phyloP scores from a whole-genome alignment of 1,140 invertebrate species.

The Caenorhabditis brenneri region DNA sequence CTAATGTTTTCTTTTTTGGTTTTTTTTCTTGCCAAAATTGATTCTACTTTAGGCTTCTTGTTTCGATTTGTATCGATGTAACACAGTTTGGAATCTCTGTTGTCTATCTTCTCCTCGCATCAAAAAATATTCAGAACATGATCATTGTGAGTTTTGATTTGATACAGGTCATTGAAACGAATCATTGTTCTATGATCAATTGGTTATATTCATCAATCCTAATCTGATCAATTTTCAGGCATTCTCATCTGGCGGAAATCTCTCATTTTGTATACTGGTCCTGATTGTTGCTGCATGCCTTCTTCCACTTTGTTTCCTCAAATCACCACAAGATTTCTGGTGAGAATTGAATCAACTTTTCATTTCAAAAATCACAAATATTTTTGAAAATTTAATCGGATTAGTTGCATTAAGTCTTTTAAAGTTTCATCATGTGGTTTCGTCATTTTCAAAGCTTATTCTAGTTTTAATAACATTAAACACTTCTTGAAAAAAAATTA shows the following conservation, averaged over 20 bases:
- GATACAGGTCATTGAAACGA: background rate
- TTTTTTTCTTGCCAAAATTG: no score
- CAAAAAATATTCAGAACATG: conserved; percentile 74
- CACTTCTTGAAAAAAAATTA: background rate
- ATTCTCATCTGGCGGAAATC: conserved; percentile 72
- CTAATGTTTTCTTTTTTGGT: no score
- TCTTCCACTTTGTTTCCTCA: conserved; percentile 77
- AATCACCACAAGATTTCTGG: conserved; percentile 80
- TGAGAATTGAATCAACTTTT: background rate
- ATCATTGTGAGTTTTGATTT: conserved; percentile 70
- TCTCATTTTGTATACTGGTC: conserved; percentile 76
- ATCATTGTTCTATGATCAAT: no score
- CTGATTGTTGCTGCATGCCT: conserved; percentile 76
- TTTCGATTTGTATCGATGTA: conserved; percentile 75
- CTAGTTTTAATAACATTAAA: background rate
- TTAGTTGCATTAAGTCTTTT: background rate
- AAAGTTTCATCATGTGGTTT: conserved; percentile 18
- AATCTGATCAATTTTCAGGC: no score
- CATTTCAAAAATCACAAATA: no score
- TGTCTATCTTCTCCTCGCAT: conserved; percentile 78
- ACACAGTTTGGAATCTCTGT: conserved; percentile 78
- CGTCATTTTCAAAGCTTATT: background rate
- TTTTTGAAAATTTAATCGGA: background rate
- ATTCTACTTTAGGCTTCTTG: conserved; percentile 67
- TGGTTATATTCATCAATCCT: no score